Conservation (phyloP, 2,113 vertebrate genomes). For the Mormyrus iriodes region DNA sequence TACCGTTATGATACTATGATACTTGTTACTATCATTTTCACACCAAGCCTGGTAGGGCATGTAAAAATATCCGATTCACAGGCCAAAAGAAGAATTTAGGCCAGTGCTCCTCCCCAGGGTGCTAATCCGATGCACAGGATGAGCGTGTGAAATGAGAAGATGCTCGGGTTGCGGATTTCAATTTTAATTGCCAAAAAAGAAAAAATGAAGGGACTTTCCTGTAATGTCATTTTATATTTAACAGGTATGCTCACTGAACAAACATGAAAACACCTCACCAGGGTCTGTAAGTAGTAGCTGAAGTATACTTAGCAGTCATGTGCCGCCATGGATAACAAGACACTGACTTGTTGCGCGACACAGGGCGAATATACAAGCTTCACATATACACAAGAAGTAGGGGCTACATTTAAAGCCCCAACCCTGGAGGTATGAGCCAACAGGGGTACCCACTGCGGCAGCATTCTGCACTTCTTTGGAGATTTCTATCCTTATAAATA, state of each 20-base stretch:
- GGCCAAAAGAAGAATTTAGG: slow-evolving; percentile 11
- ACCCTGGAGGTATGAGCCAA: neutral
- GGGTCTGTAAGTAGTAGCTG: neutral
- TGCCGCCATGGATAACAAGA: neutral
- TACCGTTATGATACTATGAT: neutral
- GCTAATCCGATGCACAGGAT: neutral
- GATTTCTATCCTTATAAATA: neutral
- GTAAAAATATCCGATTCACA: slow-evolving; percentile 11
- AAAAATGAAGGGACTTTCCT: neutral
- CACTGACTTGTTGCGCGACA: neutral
- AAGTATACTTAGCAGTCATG: neutral
- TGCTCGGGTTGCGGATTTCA: neutral
- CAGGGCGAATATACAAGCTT: neutral
- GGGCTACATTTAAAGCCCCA: neutral
- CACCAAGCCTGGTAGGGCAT: slow-evolving; percentile 4
- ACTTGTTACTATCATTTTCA: neutral
- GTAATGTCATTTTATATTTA: neutral
- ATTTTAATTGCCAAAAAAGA: neutral
- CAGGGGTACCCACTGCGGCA: neutral
- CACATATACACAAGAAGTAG: neutral
- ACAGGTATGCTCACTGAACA: neutral
- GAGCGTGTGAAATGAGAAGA: slow-evolving; percentile 6
- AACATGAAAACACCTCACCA: neutral
- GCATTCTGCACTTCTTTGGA: neutral
- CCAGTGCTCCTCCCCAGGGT: neutral